Percentiles rank a stretch among this genome's conserved stretches.
Conservation (phyloP, 2,888 invertebrate species). For the Calliscelio sp. region DNA sequence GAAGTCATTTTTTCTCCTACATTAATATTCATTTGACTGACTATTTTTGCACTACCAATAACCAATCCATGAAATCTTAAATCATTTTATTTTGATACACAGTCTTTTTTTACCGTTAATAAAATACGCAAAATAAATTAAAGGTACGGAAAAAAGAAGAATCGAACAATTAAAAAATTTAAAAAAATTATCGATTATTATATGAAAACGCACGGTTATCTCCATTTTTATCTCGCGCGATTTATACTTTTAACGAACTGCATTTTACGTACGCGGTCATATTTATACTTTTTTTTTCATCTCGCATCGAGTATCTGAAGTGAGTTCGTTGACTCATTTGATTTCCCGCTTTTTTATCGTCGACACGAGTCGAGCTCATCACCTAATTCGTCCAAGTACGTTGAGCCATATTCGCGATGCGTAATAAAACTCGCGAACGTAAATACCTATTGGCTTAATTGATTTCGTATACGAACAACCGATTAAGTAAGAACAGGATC, state of each 20-base stretch:
- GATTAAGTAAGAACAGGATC: constrained; percentile 70
- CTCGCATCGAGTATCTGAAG: constrained; percentile 51
- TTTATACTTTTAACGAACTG: constrained; percentile 22
- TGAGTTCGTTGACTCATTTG: constrained; percentile 69
- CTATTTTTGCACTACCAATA: too few species aligned
- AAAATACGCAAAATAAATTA: too few species aligned
- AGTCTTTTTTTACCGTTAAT: too few species aligned
- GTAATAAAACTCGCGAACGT: constrained; percentile 69
- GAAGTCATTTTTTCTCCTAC: too few species aligned
- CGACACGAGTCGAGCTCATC: constrained; percentile 64
- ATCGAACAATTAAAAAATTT: too few species aligned
- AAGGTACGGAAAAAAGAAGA: too few species aligned
- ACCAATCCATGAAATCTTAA: too few species aligned
- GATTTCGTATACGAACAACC: constrained; percentile 69
- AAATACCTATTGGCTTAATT: constrained; percentile 73
- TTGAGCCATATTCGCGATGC: constrained; percentile 54
- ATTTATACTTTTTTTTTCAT: constrained; percentile 16
- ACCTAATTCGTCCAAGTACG: constrained; percentile 65
- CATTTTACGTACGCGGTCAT: constrained; percentile 39
- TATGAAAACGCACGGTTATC: constrained; percentile 19
- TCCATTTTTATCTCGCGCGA: constrained; percentile 34
- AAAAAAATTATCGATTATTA: constrained; percentile 16
- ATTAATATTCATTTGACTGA: too few species aligned
- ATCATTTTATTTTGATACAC: too few species aligned
- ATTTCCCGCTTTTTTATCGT: constrained; percentile 68